Conservation (phyloP, 1,140 invertebrate species). For the Lasioglossum baleicum region DNA sequence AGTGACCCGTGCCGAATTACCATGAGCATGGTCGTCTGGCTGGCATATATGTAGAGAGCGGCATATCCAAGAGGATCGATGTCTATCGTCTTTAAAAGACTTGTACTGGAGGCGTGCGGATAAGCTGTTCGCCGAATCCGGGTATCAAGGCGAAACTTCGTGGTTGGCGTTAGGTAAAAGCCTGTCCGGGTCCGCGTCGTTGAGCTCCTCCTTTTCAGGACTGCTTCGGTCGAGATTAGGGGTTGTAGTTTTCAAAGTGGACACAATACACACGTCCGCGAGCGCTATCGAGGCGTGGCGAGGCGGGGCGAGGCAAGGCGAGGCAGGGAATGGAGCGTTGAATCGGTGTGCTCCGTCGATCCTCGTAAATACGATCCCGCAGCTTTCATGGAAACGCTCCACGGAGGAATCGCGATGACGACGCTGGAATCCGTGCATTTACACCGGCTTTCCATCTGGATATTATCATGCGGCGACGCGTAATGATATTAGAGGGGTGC, state of each 20-base stretch:
- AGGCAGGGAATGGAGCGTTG: not conserved
- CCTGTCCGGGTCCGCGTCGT: conserved; percentile 38
- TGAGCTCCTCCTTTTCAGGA: conserved; percentile 58
- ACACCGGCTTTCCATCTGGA: conserved; percentile 14
- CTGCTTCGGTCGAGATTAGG: conserved; percentile 45
- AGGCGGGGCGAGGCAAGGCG: not conserved
- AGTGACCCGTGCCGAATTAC: no score
- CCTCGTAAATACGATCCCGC: conserved; percentile 43
- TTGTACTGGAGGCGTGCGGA: conserved; percentile 26
- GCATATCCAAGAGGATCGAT: conserved; percentile 7
- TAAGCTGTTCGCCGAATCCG: conserved; percentile 37
- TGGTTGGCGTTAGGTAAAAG: conserved; percentile 44
- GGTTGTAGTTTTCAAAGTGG: conserved; percentile 52
- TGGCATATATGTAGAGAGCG: no score
- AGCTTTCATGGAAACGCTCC: conserved; percentile 22
- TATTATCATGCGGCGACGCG: conserved; percentile 33
- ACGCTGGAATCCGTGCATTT: conserved; percentile 33
- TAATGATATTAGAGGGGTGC: conserved; percentile 33
- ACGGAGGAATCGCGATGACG: not conserved
- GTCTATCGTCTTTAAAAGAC: conserved; percentile 19
- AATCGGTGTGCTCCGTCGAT: conserved; percentile 32
- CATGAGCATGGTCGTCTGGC: no score
- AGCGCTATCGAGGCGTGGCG: not conserved
- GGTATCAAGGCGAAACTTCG: conserved; percentile 40
- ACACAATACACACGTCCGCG: conserved; percentile 39